Evolutionary conservation across 2,113 vertebrate genomes (phyloP).

Genomic region (Nerophis lumbriciformis): DNA sequence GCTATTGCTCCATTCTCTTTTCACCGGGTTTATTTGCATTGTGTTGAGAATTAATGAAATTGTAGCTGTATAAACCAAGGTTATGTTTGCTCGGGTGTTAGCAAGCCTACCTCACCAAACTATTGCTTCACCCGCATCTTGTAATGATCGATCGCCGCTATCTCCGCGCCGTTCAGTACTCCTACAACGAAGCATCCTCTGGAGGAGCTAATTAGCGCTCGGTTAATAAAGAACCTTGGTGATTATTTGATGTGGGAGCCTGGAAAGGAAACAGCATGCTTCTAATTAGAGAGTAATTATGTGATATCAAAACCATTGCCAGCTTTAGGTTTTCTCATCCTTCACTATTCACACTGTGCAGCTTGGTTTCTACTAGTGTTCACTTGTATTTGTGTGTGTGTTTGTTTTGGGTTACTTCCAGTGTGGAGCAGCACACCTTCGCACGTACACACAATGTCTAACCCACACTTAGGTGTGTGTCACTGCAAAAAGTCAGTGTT

Average conservation of each 20-base stretch:
- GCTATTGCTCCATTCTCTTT: constrained; percentile 51
- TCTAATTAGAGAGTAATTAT: no score
- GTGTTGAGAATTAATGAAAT: constrained; percentile 55
- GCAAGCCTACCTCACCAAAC: constrained; percentile 34
- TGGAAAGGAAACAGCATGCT: no score
- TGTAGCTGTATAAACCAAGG: constrained; percentile 50
- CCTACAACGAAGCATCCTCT: constrained; percentile 14
- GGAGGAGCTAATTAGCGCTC: neutral
- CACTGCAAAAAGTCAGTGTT: no score
- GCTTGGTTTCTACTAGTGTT: constrained; percentile 1
- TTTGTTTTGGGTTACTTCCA: constrained; percentile 24
- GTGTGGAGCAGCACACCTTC: constrained; percentile 16
- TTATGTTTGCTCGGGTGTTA: constrained; percentile 61
- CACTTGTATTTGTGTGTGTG: constrained; percentile 9
- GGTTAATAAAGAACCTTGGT: no score
- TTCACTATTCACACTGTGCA: no score
- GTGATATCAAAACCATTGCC: no score
- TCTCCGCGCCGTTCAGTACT: constrained; percentile 7
- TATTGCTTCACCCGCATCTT: constrained; percentile 43
- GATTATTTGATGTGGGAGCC: no score
- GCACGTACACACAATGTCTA: constrained; percentile 14
- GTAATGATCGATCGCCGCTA: constrained; percentile 47
- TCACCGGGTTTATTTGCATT: constrained; percentile 60
- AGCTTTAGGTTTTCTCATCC: no score
- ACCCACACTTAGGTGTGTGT: constrained; percentile 3